Percentiles rank a stretch among this genome's conserved stretches.
Conservation (phyloP, 2,113 vertebrate genomes). For the Thunnus maccoyii region DNA sequence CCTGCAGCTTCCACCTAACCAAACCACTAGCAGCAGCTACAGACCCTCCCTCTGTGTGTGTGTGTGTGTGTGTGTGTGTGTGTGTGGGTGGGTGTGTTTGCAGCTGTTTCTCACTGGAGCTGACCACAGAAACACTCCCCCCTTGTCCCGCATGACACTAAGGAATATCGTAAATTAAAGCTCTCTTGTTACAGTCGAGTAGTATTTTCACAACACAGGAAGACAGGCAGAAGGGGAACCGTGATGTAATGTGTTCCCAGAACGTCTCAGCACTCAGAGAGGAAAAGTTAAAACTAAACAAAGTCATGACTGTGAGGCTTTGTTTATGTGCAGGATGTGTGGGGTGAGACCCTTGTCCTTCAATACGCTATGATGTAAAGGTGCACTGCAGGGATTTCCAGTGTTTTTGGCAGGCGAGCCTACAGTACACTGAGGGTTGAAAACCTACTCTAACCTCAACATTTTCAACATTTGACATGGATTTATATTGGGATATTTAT, state of each 20-base stretch:
- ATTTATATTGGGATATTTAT: neutral
- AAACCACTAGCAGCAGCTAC: slow-evolving; percentile 37
- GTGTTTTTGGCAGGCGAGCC: slow-evolving; percentile 5
- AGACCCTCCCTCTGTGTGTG: slow-evolving; percentile 28
- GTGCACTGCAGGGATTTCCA: slow-evolving; percentile 48
- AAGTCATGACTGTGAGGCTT: slow-evolving; percentile 60
- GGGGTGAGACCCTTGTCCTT: slow-evolving; percentile 64
- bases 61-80: slow-evolving; percentile 30
- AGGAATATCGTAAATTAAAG: slow-evolving; percentile 64
- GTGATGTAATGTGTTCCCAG: slow-evolving; percentile 65
- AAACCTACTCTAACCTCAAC: slow-evolving; percentile 16
- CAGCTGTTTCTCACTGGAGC: slow-evolving; percentile 66
- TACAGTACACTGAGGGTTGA: neutral
- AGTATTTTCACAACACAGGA: slow-evolving; percentile 69
- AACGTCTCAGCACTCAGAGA: slow-evolving; percentile 46
- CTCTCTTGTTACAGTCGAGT: slow-evolving; percentile 47
- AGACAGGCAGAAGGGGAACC: slow-evolving; percentile 38
- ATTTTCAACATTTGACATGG: slow-evolving; percentile 12
- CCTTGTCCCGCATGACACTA: slow-evolving; percentile 55
- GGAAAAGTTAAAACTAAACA: slow-evolving; percentile 72
- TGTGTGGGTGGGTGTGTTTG: slow-evolving; percentile 48
- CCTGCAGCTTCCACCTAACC: slow-evolving; percentile 56
- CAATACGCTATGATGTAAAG: slow-evolving; percentile 46
- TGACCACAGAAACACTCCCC: slow-evolving; percentile 70
- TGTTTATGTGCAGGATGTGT: slow-evolving; percentile 73